Percentiles rank a stretch among this genome's conserved stretches.
These are phyloP conservation scores for Epiblema foenella DNA, from an alignment of 2,888 invertebrate species.

Conservation along the genomic window DNA sequence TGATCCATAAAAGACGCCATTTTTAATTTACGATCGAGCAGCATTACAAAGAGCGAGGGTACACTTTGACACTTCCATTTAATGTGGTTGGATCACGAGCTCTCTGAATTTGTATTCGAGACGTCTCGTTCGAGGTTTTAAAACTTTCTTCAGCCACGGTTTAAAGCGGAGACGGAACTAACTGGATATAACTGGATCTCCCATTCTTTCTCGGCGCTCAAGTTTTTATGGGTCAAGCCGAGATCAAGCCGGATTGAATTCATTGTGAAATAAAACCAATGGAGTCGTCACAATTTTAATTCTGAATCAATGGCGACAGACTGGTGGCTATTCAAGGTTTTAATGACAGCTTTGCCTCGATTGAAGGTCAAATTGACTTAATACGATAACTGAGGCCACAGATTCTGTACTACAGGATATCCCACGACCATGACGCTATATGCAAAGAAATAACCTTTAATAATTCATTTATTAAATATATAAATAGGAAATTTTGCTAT, in stretches of 20 bases:
- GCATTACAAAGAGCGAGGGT: constrained; percentile 59
- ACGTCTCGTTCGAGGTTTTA: constrained; percentile 68
- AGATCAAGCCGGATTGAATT: constrained; percentile 74
- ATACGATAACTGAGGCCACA: background rate
- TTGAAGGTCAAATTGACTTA: background rate
- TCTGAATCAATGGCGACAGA: background rate
- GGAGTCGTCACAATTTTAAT: constrained; percentile 48
- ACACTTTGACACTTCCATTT: constrained; percentile 58
- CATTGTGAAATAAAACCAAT: constrained; percentile 53
- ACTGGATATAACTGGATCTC: constrained; percentile 74
- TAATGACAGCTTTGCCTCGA: background rate
- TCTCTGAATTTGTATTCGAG: constrained; percentile 73
- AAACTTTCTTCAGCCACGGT: constrained; percentile 73
- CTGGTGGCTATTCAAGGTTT: background rate
- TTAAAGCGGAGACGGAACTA: constrained; percentile 75
- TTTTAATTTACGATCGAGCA: constrained; percentile 55
- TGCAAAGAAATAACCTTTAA: too few species aligned
- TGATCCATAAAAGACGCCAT: constrained; percentile 49
- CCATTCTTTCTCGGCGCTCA: constrained; percentile 68
- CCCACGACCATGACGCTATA: too few species aligned
- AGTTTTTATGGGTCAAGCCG: constrained; percentile 81
- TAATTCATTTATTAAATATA: too few species aligned
- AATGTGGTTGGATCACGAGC: constrained; percentile 61
- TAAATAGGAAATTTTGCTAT: too few species aligned
- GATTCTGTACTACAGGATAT: too few species aligned